phyloP scores from a whole-genome alignment of 2,113 vertebrate species.

The Nibea coibor region DNA sequence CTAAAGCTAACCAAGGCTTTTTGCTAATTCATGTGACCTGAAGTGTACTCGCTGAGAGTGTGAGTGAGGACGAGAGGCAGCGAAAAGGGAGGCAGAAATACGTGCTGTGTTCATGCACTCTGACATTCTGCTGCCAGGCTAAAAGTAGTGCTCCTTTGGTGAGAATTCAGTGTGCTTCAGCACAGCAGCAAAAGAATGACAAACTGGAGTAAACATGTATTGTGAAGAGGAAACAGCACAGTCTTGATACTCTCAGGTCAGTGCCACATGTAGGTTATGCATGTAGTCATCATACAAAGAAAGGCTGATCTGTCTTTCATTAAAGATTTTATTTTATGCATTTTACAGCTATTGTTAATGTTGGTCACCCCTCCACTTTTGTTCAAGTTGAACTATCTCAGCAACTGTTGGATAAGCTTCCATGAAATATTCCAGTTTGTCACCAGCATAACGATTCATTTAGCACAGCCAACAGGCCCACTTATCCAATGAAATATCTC shows the following conservation, averaged over 20 bases:
- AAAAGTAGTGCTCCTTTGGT: constrained; percentile 41
- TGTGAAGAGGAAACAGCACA: constrained; percentile 22
- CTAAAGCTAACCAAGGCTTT: constrained; percentile 14
- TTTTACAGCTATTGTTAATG: neutral
- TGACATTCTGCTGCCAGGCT: constrained; percentile 47
- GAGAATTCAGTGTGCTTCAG: constrained; percentile 42
- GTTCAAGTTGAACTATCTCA: neutral
- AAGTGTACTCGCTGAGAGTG: constrained; percentile 17
- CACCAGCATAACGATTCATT: neutral
- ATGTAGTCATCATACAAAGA: neutral
- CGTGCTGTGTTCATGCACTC: constrained; percentile 20
- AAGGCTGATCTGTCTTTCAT: neutral
- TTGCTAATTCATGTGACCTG: constrained; percentile 48
- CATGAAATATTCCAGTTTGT: too few species aligned
- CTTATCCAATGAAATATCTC: neutral
- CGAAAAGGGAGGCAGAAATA: neutral
- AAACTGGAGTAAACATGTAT: constrained; percentile 15
- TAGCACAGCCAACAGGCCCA: too few species aligned
- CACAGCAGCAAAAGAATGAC: constrained; percentile 18
- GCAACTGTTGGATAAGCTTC: too few species aligned
- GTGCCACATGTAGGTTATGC: neutral
- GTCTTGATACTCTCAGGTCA: constrained; percentile 23
- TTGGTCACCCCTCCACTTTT: neutral
- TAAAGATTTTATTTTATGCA: neutral
- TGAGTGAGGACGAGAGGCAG: constrained; percentile 23